Conservation (phyloP, 2,797 vertebrate species). For the Sus cebifrons region DNA sequence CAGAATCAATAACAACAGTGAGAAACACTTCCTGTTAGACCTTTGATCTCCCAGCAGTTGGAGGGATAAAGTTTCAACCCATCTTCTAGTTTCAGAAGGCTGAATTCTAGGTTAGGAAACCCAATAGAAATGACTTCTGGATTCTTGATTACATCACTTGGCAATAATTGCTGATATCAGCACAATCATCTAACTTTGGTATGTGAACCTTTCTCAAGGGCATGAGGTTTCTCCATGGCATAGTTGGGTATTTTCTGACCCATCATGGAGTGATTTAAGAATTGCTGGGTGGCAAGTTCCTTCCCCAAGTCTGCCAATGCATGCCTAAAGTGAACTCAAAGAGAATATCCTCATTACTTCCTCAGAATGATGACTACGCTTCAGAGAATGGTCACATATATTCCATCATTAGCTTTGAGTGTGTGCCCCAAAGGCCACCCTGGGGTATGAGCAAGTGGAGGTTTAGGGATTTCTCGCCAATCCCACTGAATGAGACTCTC, state of each 20-base stretch:
- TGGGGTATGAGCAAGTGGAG: background rate
- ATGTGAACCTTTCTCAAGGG: slow-evolving; percentile 78
- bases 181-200: slow-evolving; percentile 49
- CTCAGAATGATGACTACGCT: slow-evolving; percentile 46
- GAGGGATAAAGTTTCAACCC: slow-evolving; percentile 81
- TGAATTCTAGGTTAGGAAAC: slow-evolving; percentile 84
- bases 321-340: slow-evolving; percentile 47
- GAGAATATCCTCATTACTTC: slow-evolving; percentile 9
- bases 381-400: slow-evolving; percentile 43
- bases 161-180: slow-evolving; percentile 78
- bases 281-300: background rate
- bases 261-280: background rate
- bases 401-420: slow-evolving; percentile 43
- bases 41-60: slow-evolving; percentile 78
- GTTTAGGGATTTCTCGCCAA: background rate
- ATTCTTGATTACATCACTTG: slow-evolving; percentile 81
- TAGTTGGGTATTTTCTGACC: slow-evolving; percentile 23
- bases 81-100: slow-evolving; percentile 81
- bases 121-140: slow-evolving; percentile 83
- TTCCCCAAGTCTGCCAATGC: background rate
- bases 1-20: slow-evolving; percentile 76
- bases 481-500: background rate
- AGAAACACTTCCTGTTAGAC: slow-evolving; percentile 62
- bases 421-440: background rate
- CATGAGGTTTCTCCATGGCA: background rate